Evolutionary conservation across 2,888 invertebrate species (phyloP), one percentile per base, ranked within the genome.

Genomic region (Folsomia candida): DNA sequence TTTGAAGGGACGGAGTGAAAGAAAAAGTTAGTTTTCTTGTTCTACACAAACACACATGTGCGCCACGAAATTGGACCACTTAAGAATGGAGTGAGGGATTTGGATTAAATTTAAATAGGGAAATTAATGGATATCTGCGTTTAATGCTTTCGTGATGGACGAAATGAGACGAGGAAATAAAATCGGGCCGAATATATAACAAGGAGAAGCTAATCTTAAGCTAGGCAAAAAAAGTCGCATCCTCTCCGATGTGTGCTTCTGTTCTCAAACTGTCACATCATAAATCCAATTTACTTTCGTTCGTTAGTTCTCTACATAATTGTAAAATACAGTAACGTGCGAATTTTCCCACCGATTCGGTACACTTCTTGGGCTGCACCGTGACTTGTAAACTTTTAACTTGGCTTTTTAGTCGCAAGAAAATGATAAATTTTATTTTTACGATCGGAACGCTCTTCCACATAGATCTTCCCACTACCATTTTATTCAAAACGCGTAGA

Each of bases 261-360:
- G 37, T 14, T 37, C 37, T 37, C 37, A 37, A 37, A 37, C 37
- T 37, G 37, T 37, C 37, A 37, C 4, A 37, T 4, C 14, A 9
- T 37, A 37, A 37, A 9, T 37, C 14, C 6, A 37, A 37, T 37
- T 37, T 14, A 37, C 4, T 9, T 37, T 14, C 14, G 37, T 37
- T 37, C 37, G 14, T 37, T 37, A 37, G 6, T 37, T 37, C 37
- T 37, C 14, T 37, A 37, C 37, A 37, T 37, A 14, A 37, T 9
- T 37, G 37, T 37, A 9, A 14, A 14, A 14, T 37, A 4, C 6
- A 37, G 37, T 37, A 20, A 54, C 54, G 54, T 54, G 54, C 54
- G 54, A 54, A 54, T 20, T 54, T 54, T 54, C 54, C 54, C 54
- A 54, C 20, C 54, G 20, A 54, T 54, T 54, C 54, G 54, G 54